phyloP scores from a whole-genome alignment of 1,140 invertebrate genomes.

The Drosophila mayri region DNA sequence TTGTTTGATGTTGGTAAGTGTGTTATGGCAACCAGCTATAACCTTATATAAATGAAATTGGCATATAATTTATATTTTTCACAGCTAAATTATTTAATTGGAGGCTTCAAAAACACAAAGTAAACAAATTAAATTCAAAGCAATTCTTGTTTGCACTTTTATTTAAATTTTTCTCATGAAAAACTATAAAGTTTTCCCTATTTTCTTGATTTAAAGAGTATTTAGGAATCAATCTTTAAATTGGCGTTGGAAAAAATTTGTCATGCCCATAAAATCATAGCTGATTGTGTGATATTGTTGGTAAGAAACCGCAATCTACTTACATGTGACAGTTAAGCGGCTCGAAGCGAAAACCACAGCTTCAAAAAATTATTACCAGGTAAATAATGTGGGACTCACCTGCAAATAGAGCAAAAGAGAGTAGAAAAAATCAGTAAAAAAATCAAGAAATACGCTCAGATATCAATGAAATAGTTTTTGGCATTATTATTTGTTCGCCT shows the following conservation, averaged over 20 bases:
- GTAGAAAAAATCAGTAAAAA: slow-evolving; percentile 16
- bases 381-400: slow-evolving; percentile 51
- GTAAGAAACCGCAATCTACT: slow-evolving; percentile 56
- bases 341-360: slow-evolving; percentile 19
- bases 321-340: slow-evolving; percentile 58
- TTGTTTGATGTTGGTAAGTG: slow-evolving; percentile 12
- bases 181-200: not conserved
- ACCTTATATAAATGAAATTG: not conserved
- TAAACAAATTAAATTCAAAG: not conserved
- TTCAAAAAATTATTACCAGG: slow-evolving; percentile 1
- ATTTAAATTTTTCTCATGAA: not conserved
- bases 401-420: slow-evolving; percentile 45
- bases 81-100: not conserved
- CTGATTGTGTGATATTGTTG: slow-evolving; percentile 28
- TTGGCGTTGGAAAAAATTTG: not conserved
- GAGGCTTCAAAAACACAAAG: not conserved
- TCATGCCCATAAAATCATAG: slow-evolving; percentile 6
- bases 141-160: no score
- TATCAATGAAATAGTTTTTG: slow-evolving; percentile 47
- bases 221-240: not conserved
- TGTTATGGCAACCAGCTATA: not conserved
- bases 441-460: not conserved
- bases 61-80: not conserved
- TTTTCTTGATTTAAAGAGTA: not conserved
- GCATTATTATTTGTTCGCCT: slow-evolving; percentile 15